Evolutionary conservation across 2,797 vertebrate genomes (phyloP).

Genomic region (Gorsachius magnificus): DNA sequence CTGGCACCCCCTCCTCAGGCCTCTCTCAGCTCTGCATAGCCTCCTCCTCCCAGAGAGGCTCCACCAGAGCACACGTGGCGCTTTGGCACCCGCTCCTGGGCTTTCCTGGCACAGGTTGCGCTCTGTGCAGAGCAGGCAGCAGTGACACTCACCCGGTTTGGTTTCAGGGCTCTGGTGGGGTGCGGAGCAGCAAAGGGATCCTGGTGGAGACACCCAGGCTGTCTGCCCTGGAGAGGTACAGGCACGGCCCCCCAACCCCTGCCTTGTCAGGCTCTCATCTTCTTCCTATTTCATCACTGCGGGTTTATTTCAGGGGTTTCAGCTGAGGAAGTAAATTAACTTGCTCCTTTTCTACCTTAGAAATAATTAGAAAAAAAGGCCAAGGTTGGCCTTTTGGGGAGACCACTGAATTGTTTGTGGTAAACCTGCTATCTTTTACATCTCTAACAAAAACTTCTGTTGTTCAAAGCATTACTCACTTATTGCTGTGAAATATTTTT

Average conservation of each 20-base stretch:
- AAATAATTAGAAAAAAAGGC: neutral
- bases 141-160: neutral
- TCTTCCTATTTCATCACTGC: neutral
- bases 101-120: neutral
- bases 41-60: neutral
- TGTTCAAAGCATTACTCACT: neutral
- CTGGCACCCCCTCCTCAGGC: neutral
- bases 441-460: neutral
- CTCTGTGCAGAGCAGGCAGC: neutral
- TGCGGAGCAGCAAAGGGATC: slow-evolving; percentile 47
- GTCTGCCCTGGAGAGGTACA: slow-evolving; percentile 45
- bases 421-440: neutral
- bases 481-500: neutral
- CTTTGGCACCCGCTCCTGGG: neutral
- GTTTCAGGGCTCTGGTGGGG: slow-evolving; percentile 37
- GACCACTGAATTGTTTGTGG: neutral
- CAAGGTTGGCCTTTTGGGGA: neutral
- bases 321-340: neutral
- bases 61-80: neutral
- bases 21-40: neutral
- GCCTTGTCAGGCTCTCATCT: neutral
- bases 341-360: neutral
- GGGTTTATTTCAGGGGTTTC: neutral
- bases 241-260: slow-evolving; percentile 51
- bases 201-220: slow-evolving; percentile 78